These are phyloP conservation scores for Gnatocerus cornutus DNA, from an alignment of 2,888 invertebrate species.

Conservation along the genomic window DNA sequence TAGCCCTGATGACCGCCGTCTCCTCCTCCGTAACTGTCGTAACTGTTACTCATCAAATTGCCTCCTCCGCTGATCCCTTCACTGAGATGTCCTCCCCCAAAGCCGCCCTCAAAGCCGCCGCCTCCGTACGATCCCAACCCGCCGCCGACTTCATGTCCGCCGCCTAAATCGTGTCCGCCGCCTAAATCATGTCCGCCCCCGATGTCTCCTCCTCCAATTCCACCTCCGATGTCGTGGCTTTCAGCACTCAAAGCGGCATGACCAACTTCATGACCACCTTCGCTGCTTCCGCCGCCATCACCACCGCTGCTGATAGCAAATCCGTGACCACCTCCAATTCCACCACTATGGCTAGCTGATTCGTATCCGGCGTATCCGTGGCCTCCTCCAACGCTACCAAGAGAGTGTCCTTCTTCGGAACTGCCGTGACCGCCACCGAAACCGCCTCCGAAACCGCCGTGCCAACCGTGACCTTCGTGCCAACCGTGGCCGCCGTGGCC, in stretches of 20 bases:
- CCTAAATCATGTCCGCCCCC: conserved; percentile 21
- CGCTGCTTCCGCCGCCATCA: conserved; percentile 61
- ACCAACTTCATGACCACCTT: conserved; percentile 48
- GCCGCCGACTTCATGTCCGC: conserved; percentile 58
- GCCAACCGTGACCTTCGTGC: conserved; percentile 57
- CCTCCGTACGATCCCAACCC: conserved; percentile 63
- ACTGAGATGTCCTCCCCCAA: conserved; percentile 55
- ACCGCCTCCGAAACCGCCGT: conserved; percentile 61
- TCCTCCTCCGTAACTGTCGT: conserved; percentile 55
- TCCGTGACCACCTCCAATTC: conserved; percentile 53
- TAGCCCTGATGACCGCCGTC: conserved; percentile 61
- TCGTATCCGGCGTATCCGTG: conserved; percentile 47
- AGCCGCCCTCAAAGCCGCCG: conserved; percentile 58
- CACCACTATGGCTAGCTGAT: conserved; percentile 39
- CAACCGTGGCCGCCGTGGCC: conserved; percentile 57
- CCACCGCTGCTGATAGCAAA: conserved; percentile 11
- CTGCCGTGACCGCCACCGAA: conserved; percentile 56
- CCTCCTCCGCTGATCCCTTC: conserved; percentile 54
- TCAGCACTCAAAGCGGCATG: conserved; percentile 32
- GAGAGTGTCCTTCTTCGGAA: conserved; percentile 40
- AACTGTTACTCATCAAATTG: conserved; percentile 45
- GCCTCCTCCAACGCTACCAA: conserved; percentile 57
- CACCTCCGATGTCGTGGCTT: conserved; percentile 35
- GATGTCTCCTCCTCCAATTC: conserved; percentile 44
- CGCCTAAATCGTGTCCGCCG: conserved; percentile 47